Percentiles rank a stretch among this genome's conserved stretches.
phyloP scores from a whole-genome alignment of 2,797 vertebrate genomes.

The Melopsittacus undulatus region DNA sequence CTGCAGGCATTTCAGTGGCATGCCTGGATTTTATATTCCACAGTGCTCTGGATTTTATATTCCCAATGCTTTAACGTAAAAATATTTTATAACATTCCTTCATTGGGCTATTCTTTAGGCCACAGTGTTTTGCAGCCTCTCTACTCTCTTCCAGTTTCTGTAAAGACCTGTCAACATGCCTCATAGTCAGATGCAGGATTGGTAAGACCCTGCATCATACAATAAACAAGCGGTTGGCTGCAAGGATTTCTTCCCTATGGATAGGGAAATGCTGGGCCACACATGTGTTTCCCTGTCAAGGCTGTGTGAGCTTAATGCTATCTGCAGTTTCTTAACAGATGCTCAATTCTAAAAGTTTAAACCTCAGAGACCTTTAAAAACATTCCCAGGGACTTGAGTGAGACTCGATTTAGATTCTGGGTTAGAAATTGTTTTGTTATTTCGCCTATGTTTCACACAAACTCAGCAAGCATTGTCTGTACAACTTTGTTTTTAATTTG shows the following conservation, averaged over 20 bases:
- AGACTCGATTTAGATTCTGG: background rate
- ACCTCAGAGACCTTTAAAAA: background rate
- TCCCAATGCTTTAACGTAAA: rapidly evolving
- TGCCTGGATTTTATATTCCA: background rate
- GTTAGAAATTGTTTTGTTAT: background rate
- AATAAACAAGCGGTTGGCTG: background rate
- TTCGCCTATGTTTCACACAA: background rate
- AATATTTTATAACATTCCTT: background rate
- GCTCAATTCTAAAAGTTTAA: background rate
- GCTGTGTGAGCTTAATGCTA: background rate
- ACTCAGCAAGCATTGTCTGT: background rate
- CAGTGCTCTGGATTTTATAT: background rate
- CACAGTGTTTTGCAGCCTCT: background rate
- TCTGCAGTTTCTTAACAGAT: background rate
- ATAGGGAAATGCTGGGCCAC: background rate
- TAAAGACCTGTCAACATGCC: background rate
- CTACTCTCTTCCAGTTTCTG: background rate
- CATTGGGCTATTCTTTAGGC: background rate
- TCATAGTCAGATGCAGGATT: background rate
- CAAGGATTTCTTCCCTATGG: background rate
- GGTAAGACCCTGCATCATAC: background rate
- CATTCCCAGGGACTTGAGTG: background rate
- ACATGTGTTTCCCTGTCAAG: rapidly evolving
- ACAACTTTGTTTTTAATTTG: background rate
- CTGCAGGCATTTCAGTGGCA: background rate